These are phyloP conservation scores for Betta splendens DNA, from an alignment of 2,797 vertebrate species.

Conservation along the genomic window DNA sequence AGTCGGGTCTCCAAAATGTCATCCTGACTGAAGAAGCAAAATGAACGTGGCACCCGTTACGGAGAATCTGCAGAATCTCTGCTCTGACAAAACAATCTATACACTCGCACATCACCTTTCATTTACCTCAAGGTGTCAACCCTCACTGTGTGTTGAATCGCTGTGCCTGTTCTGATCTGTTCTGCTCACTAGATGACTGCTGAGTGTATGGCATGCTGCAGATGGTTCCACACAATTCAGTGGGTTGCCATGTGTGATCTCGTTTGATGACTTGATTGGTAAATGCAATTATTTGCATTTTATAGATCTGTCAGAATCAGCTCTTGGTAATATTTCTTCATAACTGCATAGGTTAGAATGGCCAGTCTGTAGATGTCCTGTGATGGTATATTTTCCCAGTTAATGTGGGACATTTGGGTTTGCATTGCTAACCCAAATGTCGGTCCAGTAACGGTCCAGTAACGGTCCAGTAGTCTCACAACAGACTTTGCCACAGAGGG, in stretches of 20 bases:
- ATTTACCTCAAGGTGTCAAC: conserved; percentile 58
- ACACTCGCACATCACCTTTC: conserved; percentile 62
- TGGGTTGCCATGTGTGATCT: conserved; percentile 1
- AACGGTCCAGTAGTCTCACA: too few relatives aligned
- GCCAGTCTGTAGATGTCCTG: too few relatives aligned
- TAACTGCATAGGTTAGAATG: too few relatives aligned
- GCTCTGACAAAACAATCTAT: conserved; percentile 70
- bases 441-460: too few relatives aligned
- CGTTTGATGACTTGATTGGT: conserved; percentile 1
- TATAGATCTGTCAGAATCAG: too few relatives aligned
- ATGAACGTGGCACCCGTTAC: conserved; percentile 58
- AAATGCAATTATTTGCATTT: too few relatives aligned
- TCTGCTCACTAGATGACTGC: conserved; percentile 54
- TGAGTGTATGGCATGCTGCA: conserved; percentile 18
- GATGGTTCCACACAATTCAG: conserved; percentile 26
- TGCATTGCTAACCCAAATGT: too few relatives aligned
- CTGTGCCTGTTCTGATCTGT: conserved; percentile 63
- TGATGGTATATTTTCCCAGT: too few relatives aligned
- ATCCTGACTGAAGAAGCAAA: conserved; percentile 43
- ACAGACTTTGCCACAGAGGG: too few relatives aligned
- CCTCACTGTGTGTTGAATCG: conserved; percentile 49
- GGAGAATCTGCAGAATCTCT: conserved; percentile 57
- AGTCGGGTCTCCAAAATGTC: conserved; percentile 53
- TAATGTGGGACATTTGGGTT: too few relatives aligned
- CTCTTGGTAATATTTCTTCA: too few relatives aligned